Percentiles rank a stretch among this genome's conserved stretches.
These are phyloP conservation scores for Melozone crissalis DNA, from an alignment of 2,113 vertebrate genomes.

Conservation along the genomic window DNA sequence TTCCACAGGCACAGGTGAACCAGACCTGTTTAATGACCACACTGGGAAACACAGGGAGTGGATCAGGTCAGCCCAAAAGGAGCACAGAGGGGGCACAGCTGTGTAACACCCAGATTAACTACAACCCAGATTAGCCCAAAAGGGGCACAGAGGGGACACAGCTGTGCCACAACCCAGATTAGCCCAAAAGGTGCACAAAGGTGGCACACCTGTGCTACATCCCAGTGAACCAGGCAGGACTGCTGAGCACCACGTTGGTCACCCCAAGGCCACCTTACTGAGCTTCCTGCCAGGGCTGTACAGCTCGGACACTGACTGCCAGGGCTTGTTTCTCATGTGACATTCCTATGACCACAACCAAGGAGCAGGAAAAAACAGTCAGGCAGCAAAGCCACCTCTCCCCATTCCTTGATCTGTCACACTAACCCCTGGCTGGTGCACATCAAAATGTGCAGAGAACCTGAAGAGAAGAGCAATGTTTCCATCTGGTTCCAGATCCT, in stretches of 20 bases:
- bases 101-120: too few species aligned
- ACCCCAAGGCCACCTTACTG: background rate
- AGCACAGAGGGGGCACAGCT: background rate
- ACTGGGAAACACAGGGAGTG: accelerated
- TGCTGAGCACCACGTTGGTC: background rate
- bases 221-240: background rate
- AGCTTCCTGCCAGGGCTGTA: background rate
- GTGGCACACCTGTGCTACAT: background rate
- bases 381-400: background rate
- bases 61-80: background rate
- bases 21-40: accelerated
- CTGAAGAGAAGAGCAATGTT: background rate
- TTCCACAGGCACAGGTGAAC: background rate
- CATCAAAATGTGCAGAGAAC: background rate
- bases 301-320: background rate
- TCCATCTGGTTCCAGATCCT: background rate
- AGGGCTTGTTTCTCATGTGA: background rate
- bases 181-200: background rate
- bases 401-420: background rate
- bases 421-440: background rate
- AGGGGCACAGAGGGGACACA: background rate
- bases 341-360: background rate
- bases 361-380: background rate
- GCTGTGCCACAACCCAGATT: background rate
- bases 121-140: background rate